Evolutionary conservation across 2,888 invertebrate species (phyloP), one percentile per base, ranked within the genome.

Genomic region (Conus canariensis): DNA sequence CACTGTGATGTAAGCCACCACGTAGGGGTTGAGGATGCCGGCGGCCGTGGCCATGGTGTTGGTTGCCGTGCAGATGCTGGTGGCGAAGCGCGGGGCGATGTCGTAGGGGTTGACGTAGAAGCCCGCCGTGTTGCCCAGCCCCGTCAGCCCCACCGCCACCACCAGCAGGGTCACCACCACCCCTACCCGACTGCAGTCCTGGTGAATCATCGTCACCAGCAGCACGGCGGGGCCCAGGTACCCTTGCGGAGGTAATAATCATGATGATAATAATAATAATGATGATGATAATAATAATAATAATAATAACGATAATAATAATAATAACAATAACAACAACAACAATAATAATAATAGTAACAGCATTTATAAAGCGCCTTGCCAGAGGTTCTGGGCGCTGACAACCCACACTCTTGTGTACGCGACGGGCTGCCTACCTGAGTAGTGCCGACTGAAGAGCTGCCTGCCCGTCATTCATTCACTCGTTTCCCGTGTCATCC

Each of bases 21-120:
- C 88, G 56, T 91, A 92, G 7, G 93, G 93, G 19, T 92, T 89
- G 25, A 93, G 22, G 70, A 94, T 91, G 22, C 94, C 94, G 9
- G 93, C 89, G 0, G 92, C 85, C 4, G 90, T 92, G 56, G 93
- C 93, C 12, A 91, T 22, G 16, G 91, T 92, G 92, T 93, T 94
- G 88, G 90, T 88, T n/a, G 93, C 77, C 25, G 92, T 91, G 74
- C 91, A 91, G 25, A 94, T 82, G 58, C 86, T 90, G 12, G 92
- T 91, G 25, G 93, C 93, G 88, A 91, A 94, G 14, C 70, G 19
- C 5, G 93, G 93, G 5, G 92, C 93, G 14, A 94, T 92, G 88
- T 94, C 94, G 58, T 91, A 92, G 74, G 91, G 91, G 90, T 92
- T 92, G 67, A 92, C 91, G 14, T 94, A 85, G 90, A 91, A 93